These are phyloP conservation scores for Sylvietta virens DNA, from an alignment of 2,113 vertebrate genomes.

Conservation along the genomic window DNA sequence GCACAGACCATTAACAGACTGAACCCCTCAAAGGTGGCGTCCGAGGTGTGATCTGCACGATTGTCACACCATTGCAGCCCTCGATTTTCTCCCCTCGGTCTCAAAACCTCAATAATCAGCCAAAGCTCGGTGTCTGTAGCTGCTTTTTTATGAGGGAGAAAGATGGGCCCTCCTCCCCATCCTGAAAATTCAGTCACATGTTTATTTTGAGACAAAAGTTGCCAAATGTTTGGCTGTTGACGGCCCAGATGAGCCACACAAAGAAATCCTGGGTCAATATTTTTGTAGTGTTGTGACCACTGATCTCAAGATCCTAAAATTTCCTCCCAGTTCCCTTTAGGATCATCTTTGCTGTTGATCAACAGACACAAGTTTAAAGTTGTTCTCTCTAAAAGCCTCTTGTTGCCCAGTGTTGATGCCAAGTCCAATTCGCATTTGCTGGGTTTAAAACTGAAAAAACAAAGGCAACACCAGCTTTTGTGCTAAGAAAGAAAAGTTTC, in stretches of 20 bases:
- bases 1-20: background rate
- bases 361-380: background rate
- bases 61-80: background rate
- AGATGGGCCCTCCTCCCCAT: background rate
- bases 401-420: background rate
- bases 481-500: background rate
- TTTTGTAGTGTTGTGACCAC: background rate
- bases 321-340: background rate
- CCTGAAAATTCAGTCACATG: rapidly evolving
- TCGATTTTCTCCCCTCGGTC: background rate
- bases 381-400: background rate
- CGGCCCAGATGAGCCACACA: background rate
- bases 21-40: background rate
- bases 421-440: background rate
- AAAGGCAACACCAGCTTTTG: background rate
- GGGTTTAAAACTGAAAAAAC: background rate
- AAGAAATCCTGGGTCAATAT: background rate
- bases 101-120: background rate
- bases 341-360: background rate
- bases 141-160: background rate
- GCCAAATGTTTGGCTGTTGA: background rate
- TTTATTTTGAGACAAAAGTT: background rate
- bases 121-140: rapidly evolving
- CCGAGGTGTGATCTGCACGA: background rate
- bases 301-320: background rate